Base-by-base conservation (phyloP, 2,113 vertebrate species). In the Sinocyclocheilus grahami region DNA sequence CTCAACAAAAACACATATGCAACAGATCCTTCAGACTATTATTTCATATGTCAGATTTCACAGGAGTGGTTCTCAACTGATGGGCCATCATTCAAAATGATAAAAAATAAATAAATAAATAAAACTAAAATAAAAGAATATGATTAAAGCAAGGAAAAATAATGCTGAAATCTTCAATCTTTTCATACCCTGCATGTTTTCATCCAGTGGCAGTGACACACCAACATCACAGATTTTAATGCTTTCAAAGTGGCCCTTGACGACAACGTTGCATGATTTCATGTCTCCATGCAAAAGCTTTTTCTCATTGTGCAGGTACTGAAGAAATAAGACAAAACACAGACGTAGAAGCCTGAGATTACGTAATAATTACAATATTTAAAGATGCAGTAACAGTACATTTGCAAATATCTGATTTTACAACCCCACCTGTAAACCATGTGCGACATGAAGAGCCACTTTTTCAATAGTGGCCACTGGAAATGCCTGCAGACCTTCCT, bases 211-310 rank as follows among this genome's bases (percentile, higher is more conserved):
- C 80, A 99, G 94, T 39, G 96, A 98, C 62, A 98, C 95, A 0
- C 97, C 97, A 2, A 99, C 96, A 0, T 98, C 97, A 3, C 97
- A 98, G 92, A 98, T 97, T 92, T 98, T 98, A 86, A 97, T 83
- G 2, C 94, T 92, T 85, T 97, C 95, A 85, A 99, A 98, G 92
- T 97, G 92, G 0, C 96, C 97, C 90, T 93, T 97, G 87, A 99
- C 90, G 27, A 98, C 96, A 51, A 98, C 94, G 1, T 99, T 99
- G 6, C 96, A 95, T 3, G 97, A 98, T 71, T 99, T 98, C 91
- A 97, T 96, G 58, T 98, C 97, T 7, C 96, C 97, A 5, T 97
- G 96, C 83, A 99, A 95, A 94, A 95, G 93, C 89, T 94, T 96
- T 92, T 96, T 97, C 78, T 97, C 97, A 0, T 96, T 96, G 92